phyloP scores from a whole-genome alignment of 2,888 invertebrate genomes.

The Pinctada fucata region DNA sequence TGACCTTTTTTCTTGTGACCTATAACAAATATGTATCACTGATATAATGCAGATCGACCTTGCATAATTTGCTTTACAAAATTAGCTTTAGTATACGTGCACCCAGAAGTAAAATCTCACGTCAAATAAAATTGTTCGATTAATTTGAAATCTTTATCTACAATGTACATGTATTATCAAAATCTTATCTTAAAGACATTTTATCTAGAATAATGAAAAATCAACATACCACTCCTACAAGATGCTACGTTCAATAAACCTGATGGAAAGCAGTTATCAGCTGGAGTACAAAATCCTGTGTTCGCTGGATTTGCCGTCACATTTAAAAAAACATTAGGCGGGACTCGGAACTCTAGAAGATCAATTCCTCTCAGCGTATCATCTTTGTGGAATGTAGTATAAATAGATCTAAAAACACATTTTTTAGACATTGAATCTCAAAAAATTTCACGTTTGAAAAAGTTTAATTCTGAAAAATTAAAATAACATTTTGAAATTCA shows the following conservation, averaged over 20 bases:
- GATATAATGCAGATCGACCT: too few species aligned
- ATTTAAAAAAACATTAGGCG: conserved; percentile 59
- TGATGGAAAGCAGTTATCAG: conserved; percentile 61
- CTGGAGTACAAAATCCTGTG: conserved; percentile 70
- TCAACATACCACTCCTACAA: conserved; percentile 52
- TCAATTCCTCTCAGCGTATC: conserved; percentile 57
- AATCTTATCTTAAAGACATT: too few species aligned
- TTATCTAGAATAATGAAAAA: too few species aligned
- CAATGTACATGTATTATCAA: too few species aligned
- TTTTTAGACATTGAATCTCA: not conserved
- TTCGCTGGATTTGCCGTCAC: conserved; percentile 65
- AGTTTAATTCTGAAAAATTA: not conserved
- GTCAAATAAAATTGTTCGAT: too few species aligned
- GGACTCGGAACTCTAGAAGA: conserved; percentile 59
- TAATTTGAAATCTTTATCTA: too few species aligned
- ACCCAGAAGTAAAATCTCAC: too few species aligned
- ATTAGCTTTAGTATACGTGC: too few species aligned
- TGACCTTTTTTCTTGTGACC: too few species aligned
- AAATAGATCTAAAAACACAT: conserved; percentile 63
- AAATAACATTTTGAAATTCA: too few species aligned
- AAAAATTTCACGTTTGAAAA: not conserved
- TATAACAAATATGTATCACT: too few species aligned
- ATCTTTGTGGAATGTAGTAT: conserved; percentile 47
- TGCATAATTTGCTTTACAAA: too few species aligned
- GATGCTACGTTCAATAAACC: conserved; percentile 69